phyloP scores from a whole-genome alignment of 2,888 invertebrate species.

The Pyrrhia umbra region DNA sequence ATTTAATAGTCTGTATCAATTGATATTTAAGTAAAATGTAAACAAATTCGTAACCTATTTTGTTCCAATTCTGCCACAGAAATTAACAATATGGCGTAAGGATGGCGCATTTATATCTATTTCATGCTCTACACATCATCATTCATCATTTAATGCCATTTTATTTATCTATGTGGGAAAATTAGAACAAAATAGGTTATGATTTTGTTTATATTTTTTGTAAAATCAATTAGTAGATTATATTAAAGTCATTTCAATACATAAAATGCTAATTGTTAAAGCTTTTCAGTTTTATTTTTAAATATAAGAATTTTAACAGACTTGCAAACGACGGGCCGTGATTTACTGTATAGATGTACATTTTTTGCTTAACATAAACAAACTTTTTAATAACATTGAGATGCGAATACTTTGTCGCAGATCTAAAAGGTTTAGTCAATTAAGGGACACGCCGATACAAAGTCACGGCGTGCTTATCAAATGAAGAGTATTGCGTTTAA shows the following conservation, averaged over 20 bases:
- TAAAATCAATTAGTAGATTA: no score
- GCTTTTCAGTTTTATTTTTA: slow-evolving; percentile 23
- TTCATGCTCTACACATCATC: no score
- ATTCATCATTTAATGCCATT: no score
- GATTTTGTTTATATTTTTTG: no score
- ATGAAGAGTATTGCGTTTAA: slow-evolving; percentile 40
- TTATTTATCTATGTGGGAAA: no score
- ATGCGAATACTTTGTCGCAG: slow-evolving; percentile 19
- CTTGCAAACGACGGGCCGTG: slow-evolving; percentile 32
- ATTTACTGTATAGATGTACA: slow-evolving; percentile 37
- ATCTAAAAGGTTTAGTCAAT: slow-evolving; percentile 43
- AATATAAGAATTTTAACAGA: slow-evolving; percentile 30
- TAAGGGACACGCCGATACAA: slow-evolving; percentile 42
- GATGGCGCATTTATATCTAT: no score
- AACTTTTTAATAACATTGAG: slow-evolving; percentile 20
- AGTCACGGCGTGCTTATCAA: slow-evolving; percentile 34
- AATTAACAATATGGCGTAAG: no score
- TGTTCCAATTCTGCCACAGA: no score
- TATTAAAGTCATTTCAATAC: slow-evolving; percentile 57
- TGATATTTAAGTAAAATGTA: no score
- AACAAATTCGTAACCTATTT: no score
- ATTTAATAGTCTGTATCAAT: slow-evolving; percentile 43
- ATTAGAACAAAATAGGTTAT: no score
- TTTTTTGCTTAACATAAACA: slow-evolving; percentile 31
- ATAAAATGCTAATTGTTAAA: slow-evolving; percentile 48